phyloP scores from a whole-genome alignment of 2,113 vertebrate species.

The Varanus komodoensis region DNA sequence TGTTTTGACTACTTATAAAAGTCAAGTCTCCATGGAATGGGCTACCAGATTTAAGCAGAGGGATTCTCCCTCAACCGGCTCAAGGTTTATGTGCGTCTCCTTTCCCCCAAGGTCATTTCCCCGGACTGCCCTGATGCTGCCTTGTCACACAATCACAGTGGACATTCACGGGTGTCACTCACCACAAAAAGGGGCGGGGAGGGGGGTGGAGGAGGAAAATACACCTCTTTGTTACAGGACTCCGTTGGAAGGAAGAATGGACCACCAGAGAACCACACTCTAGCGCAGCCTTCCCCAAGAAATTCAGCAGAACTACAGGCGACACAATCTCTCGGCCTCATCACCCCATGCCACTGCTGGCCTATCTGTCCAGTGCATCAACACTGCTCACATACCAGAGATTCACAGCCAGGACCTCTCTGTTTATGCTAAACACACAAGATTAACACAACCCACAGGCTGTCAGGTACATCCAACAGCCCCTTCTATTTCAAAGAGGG shows the following conservation, averaged over 20 bases:
- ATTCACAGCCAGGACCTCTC: not conserved
- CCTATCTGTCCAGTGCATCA: not conserved
- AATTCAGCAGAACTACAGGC: not conserved
- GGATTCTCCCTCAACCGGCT: slow-evolving; percentile 29
- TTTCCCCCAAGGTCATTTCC: slow-evolving; percentile 35
- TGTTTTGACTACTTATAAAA: slow-evolving; percentile 63
- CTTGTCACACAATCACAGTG: slow-evolving; percentile 36
- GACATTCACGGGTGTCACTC: slow-evolving; percentile 34
- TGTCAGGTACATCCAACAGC: not conserved
- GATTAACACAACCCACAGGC: not conserved
- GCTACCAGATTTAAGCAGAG: slow-evolving; percentile 51
- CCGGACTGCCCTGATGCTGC: not conserved
- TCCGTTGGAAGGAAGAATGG: too few relatives aligned
- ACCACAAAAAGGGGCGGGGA: slow-evolving; percentile 16
- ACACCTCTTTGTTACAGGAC: not conserved
- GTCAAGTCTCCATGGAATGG: slow-evolving; percentile 52
- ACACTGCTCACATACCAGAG: not conserved
- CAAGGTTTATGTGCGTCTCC: slow-evolving; percentile 36
- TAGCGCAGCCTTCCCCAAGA: not conserved
- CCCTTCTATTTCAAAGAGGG: not conserved
- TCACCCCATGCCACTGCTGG: not conserved
- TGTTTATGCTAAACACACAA: not conserved
- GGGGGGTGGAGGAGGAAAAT: too few relatives aligned
- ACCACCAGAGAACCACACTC: not conserved
- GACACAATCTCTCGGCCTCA: not conserved